These are phyloP conservation scores for Alligator mississippiensis DNA, from an alignment of 2,113 vertebrate genomes.

Conservation along the genomic window DNA sequence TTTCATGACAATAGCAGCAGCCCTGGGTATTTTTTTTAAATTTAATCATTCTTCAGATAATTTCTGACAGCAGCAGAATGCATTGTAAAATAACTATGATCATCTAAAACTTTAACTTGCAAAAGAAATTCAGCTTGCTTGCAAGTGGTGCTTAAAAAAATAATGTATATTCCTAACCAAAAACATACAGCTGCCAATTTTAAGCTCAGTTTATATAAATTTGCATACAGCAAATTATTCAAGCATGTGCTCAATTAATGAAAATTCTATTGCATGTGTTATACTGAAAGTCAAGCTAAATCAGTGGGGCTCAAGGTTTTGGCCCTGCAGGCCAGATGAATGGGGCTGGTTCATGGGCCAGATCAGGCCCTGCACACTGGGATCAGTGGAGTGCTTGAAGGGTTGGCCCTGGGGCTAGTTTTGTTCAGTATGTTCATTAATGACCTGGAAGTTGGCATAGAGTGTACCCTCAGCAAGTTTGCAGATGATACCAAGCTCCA, in stretches of 20 bases:
- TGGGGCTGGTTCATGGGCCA: too few species aligned
- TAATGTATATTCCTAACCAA: neutral
- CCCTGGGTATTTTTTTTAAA: neutral
- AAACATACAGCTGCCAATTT: neutral
- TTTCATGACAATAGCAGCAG: constrained; percentile 38
- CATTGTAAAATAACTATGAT: neutral
- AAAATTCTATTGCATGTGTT: neutral
- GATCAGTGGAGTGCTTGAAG: too few species aligned
- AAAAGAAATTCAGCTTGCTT: neutral
- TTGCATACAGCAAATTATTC: neutral
- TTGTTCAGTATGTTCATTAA: too few species aligned
- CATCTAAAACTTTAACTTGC: neutral
- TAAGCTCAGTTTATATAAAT: neutral
- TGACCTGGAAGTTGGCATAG: too few species aligned
- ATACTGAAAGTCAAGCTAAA: too few species aligned
- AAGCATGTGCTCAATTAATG: neutral
- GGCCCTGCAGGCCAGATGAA: too few species aligned
- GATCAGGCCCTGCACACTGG: too few species aligned
- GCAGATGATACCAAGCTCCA: too few species aligned
- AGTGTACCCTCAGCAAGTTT: too few species aligned
- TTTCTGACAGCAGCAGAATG: neutral
- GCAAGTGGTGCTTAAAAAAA: neutral
- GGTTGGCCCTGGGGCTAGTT: too few species aligned
- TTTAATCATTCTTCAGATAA: constrained; percentile 19
- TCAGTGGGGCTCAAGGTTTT: too few species aligned